Percentiles rank a stretch among this genome's conserved stretches.
phyloP scores from a whole-genome alignment of 2,797 vertebrate genomes.

The Todus mexicanus region DNA sequence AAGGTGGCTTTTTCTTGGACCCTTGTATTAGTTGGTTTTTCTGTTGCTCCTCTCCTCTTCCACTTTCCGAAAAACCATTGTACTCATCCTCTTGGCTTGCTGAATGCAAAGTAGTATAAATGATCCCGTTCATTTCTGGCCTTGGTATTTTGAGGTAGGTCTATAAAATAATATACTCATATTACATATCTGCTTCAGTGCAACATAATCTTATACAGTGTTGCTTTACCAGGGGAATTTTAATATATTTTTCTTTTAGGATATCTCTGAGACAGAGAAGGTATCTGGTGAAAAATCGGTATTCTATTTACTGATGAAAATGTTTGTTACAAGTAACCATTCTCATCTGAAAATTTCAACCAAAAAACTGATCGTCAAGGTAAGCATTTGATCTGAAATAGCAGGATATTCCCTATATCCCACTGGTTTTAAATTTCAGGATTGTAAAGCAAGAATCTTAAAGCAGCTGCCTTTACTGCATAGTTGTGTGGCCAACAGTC shows the following conservation, averaged over 20 bases:
- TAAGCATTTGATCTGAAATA: slow-evolving; percentile 57
- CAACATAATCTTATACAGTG: background rate
- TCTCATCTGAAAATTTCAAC: slow-evolving; percentile 83
- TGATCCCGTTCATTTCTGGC: background rate
- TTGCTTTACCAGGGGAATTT: background rate
- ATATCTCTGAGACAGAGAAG: slow-evolving; percentile 74
- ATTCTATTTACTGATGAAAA: slow-evolving; percentile 91
- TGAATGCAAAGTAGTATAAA: background rate
- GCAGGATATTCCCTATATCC: background rate
- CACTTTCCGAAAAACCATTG: background rate
- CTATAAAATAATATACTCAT: background rate
- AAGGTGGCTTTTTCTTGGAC: background rate
- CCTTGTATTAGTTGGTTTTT: background rate
- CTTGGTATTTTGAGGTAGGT: background rate
- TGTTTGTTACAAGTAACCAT: slow-evolving; percentile 86
- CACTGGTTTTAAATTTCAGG: background rate
- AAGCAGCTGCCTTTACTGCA: background rate
- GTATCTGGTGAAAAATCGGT: slow-evolving; percentile 84
- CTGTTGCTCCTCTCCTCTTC: background rate
- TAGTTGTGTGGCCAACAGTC: background rate
- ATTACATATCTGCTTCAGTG: background rate
- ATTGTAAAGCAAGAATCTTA: background rate
- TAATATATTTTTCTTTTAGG: slow-evolving; percentile 70
- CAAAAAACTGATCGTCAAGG: slow-evolving; percentile 87
- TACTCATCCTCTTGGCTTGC: background rate